Evolutionary conservation across 2,797 vertebrate genomes (phyloP), one percentile per base, ranked within the genome.

Genomic region (Octomys mimax): DNA sequence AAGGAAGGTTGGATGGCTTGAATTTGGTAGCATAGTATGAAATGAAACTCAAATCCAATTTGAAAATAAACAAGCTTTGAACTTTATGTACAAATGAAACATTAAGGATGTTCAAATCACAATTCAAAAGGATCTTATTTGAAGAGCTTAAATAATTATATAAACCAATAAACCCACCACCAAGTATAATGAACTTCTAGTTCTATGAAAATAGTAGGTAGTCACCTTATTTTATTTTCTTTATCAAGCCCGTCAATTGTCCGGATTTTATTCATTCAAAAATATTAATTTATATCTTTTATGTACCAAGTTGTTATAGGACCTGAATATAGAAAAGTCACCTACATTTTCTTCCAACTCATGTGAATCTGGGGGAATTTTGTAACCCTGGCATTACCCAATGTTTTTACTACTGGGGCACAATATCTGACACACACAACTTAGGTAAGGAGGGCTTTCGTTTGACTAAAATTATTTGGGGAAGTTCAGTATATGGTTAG

Each of bases 1-100:
- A 97, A 96, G 85, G 78, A 78, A n/a, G 92, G 13, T 61, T 90
- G 77, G 52, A 68, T 78, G 39, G 1, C 91, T 94, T 93, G 42
- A 79, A 89, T 91, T 89, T 96, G 62, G 49, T 87, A 86, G 92
- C 79, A 62, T 33, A 46, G 42, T 68, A 93, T 57, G 49, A 93
- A 95, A 86, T 84, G 14, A 28, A 91, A 26, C 92, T 96, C 68
- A 97, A 84, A 87, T 91, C 26, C 36, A 92, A 89, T 66, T 96
- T 22, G 39, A 64, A 96, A 92, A 96, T 93, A 93, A 75, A 87
- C 62, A 95, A 54, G 4, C 12, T 89, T 36, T 94, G 59, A 96
- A 81, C 90, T 88, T 71, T 90, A 78, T 36, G 78, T 68, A 90
- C 52, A 93, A 88, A 87, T 68, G 42, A 92, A 89, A 2, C 70